These are phyloP conservation scores for Diadophis punctatus DNA, from an alignment of 2,113 vertebrate species.

Conservation along the genomic window DNA sequence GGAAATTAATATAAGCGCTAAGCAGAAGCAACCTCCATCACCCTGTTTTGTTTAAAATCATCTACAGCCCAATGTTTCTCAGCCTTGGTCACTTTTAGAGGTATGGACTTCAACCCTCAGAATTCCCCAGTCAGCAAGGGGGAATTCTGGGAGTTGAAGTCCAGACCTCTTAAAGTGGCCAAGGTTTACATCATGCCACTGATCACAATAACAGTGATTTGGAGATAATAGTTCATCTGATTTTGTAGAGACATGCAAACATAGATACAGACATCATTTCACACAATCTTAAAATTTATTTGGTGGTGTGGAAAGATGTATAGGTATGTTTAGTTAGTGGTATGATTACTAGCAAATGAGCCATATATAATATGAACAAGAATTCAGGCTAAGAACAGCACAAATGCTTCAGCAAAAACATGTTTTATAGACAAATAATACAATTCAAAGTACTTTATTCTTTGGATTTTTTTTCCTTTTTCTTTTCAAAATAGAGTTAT, in stretches of 20 bases:
- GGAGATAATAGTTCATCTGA: neutral
- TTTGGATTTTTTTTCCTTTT: neutral
- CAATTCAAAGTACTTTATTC: neutral
- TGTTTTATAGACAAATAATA: neutral
- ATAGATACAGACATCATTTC: neutral
- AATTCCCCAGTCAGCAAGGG: neutral
- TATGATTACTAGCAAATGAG: neutral
- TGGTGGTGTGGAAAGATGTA: neutral
- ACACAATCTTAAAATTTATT: neutral
- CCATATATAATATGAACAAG: neutral
- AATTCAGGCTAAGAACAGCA: neutral
- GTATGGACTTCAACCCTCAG: neutral
- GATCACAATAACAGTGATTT: neutral
- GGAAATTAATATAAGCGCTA: neutral
- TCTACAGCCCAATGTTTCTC: neutral
- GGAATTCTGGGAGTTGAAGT: neutral
- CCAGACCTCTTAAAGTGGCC: neutral
- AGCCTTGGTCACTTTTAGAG: neutral
- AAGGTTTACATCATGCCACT: neutral
- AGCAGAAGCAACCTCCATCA: neutral
- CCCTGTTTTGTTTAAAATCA: neutral
- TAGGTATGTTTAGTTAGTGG: neutral
- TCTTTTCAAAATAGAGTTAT: neutral
- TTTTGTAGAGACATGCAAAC: neutral
- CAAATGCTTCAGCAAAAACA: neutral